Evolutionary conservation across 92 coral and sea anemone species (phyloP).

Genomic region (Epizoanthus scotinus): DNA sequence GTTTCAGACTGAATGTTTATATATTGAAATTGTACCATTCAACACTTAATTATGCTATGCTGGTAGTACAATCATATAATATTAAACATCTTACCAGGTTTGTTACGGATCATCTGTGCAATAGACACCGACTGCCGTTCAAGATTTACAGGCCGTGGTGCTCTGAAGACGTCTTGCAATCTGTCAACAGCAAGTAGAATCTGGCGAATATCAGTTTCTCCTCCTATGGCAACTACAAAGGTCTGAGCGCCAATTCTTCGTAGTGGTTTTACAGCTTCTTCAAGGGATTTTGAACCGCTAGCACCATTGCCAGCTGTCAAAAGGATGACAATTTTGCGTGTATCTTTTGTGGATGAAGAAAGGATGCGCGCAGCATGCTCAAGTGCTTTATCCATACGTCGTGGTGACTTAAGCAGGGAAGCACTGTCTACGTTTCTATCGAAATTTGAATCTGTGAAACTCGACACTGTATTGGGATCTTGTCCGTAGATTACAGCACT

Average conservation of each 20-base stretch:
- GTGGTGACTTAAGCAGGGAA: slow-evolving; percentile 8
- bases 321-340: slow-evolving; percentile 44
- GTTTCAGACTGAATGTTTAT: too few relatives aligned
- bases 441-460: slow-evolving; percentile 31
- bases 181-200: slow-evolving; percentile 15
- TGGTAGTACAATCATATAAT: neutral
- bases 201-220: slow-evolving; percentile 1
- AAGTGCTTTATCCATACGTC: slow-evolving; percentile 36
- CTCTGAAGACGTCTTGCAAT: slow-evolving; percentile 26
- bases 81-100: slow-evolving; percentile 52
- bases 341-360: neutral
- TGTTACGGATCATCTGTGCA: slow-evolving; percentile 57
- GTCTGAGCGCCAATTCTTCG: slow-evolving; percentile 29
- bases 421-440: slow-evolving; percentile 25
- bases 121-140: slow-evolving; percentile 40
- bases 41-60: too few relatives aligned
- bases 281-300: slow-evolving; percentile 35
- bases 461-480: slow-evolving; percentile 14
- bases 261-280: slow-evolving; percentile 40
- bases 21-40: too few relatives aligned
- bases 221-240: slow-evolving; percentile 25
- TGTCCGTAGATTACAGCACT: slow-evolving; percentile 38
- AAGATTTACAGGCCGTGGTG: slow-evolving; percentile 45
- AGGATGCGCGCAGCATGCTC: slow-evolving; percentile 31
- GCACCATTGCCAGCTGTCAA: slow-evolving; percentile 45